Base-by-base conservation (phyloP, 2,888 invertebrate species). In the Boloria selene region DNA sequence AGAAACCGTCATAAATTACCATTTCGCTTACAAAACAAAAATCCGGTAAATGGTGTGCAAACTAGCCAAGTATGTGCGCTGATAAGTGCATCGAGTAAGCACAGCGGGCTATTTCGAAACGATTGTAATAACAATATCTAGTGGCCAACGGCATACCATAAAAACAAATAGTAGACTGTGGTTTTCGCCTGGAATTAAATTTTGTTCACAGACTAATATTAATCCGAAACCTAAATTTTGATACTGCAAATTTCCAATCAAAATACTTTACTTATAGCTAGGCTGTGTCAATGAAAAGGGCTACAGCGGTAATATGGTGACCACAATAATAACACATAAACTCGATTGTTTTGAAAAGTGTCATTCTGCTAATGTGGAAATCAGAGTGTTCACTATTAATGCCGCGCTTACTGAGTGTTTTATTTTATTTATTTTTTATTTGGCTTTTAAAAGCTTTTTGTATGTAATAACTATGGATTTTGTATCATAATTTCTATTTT, bases 141-240 rank as follows among this genome's bases (percentile, higher is more conserved):
- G 75, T 76, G 76, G 76, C 77, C 80, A 82, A 84, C 79, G 77
- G 76, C 71, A 72, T 22, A 77, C 82, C 87, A 79, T 88, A 87
- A 88, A 88, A 88, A 86, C 83, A 78, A 86, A 87, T 86, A 80
- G 85, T 84, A 72, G 76, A 75, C 72, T 79, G 82, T 77, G 84
- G 83, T 79, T 82, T 82, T 79, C 81, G 75, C 76, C 76, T 75
- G 74, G 77, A 77, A 80, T 79, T 79, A 79, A 80, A 80, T 79
- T 75, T 70, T 63, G 59, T 55, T 58, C 75, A 76, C 75, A 77
- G 77, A 22, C 47, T 68, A 75, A 53, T 26, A 7, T 60, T 49
- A 31, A 38, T 6, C 14, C 52, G 0, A 31, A 38, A 6, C 10
- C 6, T 31, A 2, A n/a, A 31, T 54, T 66, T 31, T 17, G 14